Conservation (phyloP, 53 echinoderm and acorn worm species). For the Echinarachnius parma region DNA sequence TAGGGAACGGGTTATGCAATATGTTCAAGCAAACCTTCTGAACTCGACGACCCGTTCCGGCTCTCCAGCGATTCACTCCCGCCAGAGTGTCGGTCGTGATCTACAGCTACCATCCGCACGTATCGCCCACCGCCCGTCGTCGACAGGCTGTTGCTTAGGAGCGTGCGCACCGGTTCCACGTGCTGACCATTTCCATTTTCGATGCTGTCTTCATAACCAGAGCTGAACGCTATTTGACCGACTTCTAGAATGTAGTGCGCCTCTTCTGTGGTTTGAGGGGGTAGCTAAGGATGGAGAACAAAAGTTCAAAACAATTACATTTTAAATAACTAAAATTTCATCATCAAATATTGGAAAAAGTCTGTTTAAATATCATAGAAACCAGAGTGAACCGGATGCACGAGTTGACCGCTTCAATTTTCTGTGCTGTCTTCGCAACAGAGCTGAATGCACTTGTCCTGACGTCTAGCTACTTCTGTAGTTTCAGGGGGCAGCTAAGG, state of each 20-base stretch:
- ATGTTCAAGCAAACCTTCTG: conserved; percentile 76
- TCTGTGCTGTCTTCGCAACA: too few species aligned
- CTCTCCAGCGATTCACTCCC: conserved; percentile 63
- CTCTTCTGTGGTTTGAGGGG: conserved; percentile 73
- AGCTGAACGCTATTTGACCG: conserved; percentile 82
- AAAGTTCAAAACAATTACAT: too few species aligned
- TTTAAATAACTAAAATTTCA: too few species aligned
- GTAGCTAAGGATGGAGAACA: too few species aligned
- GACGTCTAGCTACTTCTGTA: too few species aligned
- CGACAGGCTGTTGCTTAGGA: conserved; percentile 47
- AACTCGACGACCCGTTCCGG: conserved; percentile 69
- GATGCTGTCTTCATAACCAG: conserved; percentile 53
- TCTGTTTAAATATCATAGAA: too few species aligned
- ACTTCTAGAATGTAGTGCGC: conserved; percentile 85
- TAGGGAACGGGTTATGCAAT: too few species aligned
- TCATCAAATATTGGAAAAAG: too few species aligned
- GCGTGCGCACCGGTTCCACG: conserved; percentile 51
- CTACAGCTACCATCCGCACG: conserved; percentile 69
- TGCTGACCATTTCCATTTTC: conserved; percentile 51
- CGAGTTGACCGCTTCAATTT: too few species aligned
- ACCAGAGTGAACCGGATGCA: too few species aligned
- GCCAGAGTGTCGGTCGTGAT: conserved; percentile 64
- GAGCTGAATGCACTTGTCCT: too few species aligned
- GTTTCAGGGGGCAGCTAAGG: too few species aligned
- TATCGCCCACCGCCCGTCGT: conserved; percentile 35